Evolutionary conservation across 2,113 vertebrate genomes (phyloP).

Genomic region (Corythaixoides concolor): DNA sequence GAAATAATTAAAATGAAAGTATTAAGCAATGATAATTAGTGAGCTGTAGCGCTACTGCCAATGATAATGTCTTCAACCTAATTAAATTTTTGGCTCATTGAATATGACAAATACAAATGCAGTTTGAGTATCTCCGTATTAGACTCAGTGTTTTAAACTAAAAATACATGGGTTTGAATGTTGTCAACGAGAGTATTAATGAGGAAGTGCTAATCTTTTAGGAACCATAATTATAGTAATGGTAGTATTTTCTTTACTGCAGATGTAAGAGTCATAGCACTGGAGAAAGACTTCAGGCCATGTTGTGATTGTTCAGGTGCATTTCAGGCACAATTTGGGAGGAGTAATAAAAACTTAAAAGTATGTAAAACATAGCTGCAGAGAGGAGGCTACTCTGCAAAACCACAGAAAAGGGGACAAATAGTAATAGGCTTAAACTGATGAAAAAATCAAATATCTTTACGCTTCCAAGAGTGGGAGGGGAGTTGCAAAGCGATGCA

Average conservation of each 20-base stretch:
- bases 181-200: not conserved
- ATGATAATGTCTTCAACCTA: conserved; percentile 49
- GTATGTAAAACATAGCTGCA: not conserved
- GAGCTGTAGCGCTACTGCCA: conserved; percentile 18
- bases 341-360: not conserved
- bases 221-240: not conserved
- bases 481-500: not conserved
- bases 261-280: not conserved
- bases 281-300: not conserved
- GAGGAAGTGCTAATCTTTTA: not conserved
- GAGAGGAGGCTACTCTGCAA: not conserved
- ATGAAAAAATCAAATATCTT: not conserved
- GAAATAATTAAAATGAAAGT: conserved; percentile 39
- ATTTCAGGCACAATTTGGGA: not conserved
- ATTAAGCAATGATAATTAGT: conserved; percentile 34
- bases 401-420: not conserved
- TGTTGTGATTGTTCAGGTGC: accelerated
- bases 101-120: conserved; percentile 57
- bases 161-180: conserved; percentile 15
- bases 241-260: not conserved
- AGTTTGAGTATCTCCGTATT: conserved; percentile 12
- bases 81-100: conserved; percentile 69
- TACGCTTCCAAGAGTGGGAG: not conserved
- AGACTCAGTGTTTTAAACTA: not conserved
- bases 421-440: not conserved